A percentile compares a stretch with the other conserved stretches of the same genome.
Evolutionary conservation across 2,113 vertebrate species (phyloP).

Genomic region (Tamias sibiricus): DNA sequence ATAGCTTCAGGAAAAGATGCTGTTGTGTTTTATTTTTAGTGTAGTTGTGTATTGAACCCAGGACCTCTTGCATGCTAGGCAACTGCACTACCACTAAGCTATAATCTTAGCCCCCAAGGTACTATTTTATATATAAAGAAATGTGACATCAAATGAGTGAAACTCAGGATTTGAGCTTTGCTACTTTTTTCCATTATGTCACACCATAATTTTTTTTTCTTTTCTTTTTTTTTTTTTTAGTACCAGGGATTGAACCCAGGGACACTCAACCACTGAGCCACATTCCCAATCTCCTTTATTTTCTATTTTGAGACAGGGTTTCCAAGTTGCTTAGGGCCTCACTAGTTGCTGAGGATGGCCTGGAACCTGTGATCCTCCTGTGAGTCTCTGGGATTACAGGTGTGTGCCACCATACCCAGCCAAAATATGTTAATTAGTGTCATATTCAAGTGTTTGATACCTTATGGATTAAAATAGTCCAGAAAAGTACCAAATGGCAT

Average conservation of each 20-base stretch:
- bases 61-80: background rate
- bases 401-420: too few relatives aligned
- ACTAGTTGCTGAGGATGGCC: too few relatives aligned
- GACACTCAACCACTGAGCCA: too few relatives aligned
- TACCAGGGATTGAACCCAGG: too few relatives aligned
- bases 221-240: too few relatives aligned
- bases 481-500: background rate
- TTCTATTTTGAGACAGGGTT: too few relatives aligned
- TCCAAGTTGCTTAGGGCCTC: too few relatives aligned
- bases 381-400: too few relatives aligned
- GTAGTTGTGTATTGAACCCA: background rate
- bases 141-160: background rate
- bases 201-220: too few relatives aligned
- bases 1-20: background rate
- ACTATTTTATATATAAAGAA: background rate
- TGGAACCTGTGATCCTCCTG: too few relatives aligned
- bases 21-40: background rate
- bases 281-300: too few relatives aligned
- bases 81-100: background rate
- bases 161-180: background rate
- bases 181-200: background rate
- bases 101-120: background rate
- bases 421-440: background rate
- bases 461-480: background rate
- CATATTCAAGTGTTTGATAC: slow-evolving; percentile 9